Percentiles rank a stretch among this genome's conserved stretches.
These are phyloP conservation scores for Mantis religiosa DNA, from an alignment of 2,888 invertebrate genomes.

Conservation along the genomic window DNA sequence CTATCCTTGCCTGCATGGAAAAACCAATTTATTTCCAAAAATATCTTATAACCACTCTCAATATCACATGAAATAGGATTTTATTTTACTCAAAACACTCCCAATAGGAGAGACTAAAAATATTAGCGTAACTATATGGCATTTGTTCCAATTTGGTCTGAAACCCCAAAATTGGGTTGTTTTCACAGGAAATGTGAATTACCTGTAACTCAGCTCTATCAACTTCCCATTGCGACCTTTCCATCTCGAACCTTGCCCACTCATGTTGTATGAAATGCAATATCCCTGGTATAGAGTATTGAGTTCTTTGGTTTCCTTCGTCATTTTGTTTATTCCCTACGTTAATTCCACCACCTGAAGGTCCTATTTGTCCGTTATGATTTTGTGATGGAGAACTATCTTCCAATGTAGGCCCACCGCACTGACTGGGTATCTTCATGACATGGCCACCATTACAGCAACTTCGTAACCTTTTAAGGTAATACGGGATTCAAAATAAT, in stretches of 20 bases:
- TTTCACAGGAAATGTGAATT: constrained; percentile 29
- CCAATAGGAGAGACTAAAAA: background rate
- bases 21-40: constrained; percentile 21
- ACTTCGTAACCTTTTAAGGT: constrained; percentile 24
- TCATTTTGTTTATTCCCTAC: constrained; percentile 38
- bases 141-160: background rate
- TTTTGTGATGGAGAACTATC: constrained; percentile 49
- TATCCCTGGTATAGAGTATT: constrained; percentile 98
- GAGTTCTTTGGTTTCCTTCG: constrained; percentile 54
- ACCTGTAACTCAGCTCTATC: constrained; percentile 99
- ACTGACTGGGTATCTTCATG: constrained; percentile 40
- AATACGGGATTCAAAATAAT: constrained; percentile 17
- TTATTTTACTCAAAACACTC: background rate
- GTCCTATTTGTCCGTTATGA: constrained; percentile 48
- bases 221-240: constrained; percentile 99
- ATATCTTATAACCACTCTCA: background rate
- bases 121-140: background rate
- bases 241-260: constrained; percentile 99
- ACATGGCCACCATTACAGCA: constrained; percentile 37
- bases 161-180: background rate
- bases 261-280: constrained; percentile 99
- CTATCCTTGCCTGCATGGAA: constrained; percentile 83
- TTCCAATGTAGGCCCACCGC: constrained; percentile 49
- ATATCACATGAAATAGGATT: background rate
- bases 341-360: constrained; percentile 38